These are phyloP conservation scores for Lymantria monacha DNA, from an alignment of 2,888 invertebrate species.

Conservation along the genomic window DNA sequence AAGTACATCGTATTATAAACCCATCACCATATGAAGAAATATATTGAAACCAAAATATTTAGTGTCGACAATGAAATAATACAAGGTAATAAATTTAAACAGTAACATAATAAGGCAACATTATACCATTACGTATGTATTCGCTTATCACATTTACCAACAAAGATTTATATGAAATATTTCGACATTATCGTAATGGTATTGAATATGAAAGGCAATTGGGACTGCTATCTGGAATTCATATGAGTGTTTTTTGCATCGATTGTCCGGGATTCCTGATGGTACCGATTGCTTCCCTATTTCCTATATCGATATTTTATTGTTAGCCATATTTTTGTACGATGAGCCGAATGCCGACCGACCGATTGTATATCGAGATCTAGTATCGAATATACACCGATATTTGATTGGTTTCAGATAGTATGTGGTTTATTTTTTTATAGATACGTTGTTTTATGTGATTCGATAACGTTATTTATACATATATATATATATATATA, in stretches of 20 bases:
- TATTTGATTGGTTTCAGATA: conserved; percentile 63
- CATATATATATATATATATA: too few relatives aligned
- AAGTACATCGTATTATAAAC: conserved; percentile 5
- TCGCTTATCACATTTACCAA: conserved; percentile 32
- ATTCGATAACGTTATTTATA: not conserved
- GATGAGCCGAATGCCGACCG: conserved; percentile 51
- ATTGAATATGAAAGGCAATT: conserved; percentile 36
- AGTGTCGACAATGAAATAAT: conserved; percentile 9
- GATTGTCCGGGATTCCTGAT: conserved; percentile 53
- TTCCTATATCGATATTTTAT: conserved; percentile 73
- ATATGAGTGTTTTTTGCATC: conserved; percentile 44
- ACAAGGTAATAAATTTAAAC: conserved; percentile 14
- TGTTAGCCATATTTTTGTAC: conserved; percentile 69
- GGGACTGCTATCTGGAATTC: conserved; percentile 36
- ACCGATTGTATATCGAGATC: conserved; percentile 59
- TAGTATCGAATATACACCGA: conserved; percentile 46
- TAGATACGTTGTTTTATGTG: not conserved
- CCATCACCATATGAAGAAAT: not conserved
- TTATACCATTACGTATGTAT: conserved; percentile 25
- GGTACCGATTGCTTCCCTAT: conserved; percentile 66
- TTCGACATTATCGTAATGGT: conserved; percentile 38
- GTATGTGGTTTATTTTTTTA: conserved; percentile 24
- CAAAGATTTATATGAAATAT: conserved; percentile 31
- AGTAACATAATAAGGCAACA: conserved; percentile 15
- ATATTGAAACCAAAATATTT: conserved; percentile 2